phyloP scores from a whole-genome alignment of 2,888 invertebrate genomes.

The Oscheius onirici region DNA sequence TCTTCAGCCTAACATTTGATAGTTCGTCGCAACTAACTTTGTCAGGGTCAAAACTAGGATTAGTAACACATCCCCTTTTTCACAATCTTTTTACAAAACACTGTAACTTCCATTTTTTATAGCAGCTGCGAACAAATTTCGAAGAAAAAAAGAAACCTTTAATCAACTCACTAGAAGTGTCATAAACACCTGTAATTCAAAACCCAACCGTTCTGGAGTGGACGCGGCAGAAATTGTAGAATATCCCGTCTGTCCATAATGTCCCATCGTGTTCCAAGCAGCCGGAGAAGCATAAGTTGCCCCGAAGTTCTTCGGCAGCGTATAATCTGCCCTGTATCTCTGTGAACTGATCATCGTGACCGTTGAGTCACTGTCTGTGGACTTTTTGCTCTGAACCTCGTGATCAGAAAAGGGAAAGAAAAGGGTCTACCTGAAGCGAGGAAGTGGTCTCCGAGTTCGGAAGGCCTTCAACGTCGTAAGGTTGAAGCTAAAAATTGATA shows the following conservation, averaged over 20 bases:
- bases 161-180: too few relatives aligned
- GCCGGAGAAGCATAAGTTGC: slow-evolving; percentile 13
- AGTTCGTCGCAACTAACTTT: too few relatives aligned
- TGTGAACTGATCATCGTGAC: slow-evolving; percentile 27
- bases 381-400: slow-evolving; percentile 13
- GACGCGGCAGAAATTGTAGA: background rate
- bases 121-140: too few relatives aligned
- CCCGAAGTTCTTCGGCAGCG: slow-evolving; percentile 25
- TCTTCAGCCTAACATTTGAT: too few relatives aligned
- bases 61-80: too few relatives aligned
- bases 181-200: too few relatives aligned
- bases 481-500: slow-evolving; percentile 13
- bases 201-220: background rate
- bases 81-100: too few relatives aligned
- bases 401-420: background rate
- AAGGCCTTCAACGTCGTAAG: slow-evolving; percentile 22
- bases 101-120: too few relatives aligned
- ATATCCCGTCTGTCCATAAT: slow-evolving; percentile 7
- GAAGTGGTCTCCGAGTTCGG: slow-evolving; percentile 9
- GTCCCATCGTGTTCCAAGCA: slow-evolving; percentile 1
- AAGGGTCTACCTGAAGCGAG: background rate
- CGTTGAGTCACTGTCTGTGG: slow-evolving; percentile 20
- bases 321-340: slow-evolving; percentile 17
- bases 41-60: too few relatives aligned
- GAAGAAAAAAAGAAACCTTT: too few relatives aligned